Base-by-base conservation (phyloP, 2,113 vertebrate species). In the Pardalotus punctatus region DNA sequence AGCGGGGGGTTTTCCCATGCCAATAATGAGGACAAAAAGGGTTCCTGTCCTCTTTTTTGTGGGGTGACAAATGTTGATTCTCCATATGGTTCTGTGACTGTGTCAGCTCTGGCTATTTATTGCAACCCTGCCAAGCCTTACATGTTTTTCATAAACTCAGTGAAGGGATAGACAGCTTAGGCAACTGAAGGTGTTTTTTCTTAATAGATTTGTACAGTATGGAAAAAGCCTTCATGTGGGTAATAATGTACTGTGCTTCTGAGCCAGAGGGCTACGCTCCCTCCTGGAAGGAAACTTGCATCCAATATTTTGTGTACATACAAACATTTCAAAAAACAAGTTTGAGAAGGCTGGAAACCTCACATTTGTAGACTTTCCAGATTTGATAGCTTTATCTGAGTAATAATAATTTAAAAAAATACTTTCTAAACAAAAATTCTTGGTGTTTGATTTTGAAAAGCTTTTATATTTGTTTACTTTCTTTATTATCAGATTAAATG, bases 1-100 rank as follows among this genome's bases (percentile, higher is more conserved):
- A 81, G 21, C 9, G 31, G 28, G 56, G 33, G 4, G 0, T 0
- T 12, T 50, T 35, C 22, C 54, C 6, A 1, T 62, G 35, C 25
- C 65, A 47, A 0, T 72, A 73, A 69, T 12, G 67, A 77, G 60
- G 50, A 12, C 60, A 78, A 69, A 73, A 27, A 42, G 54, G 43
- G 51, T 8, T 84, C 81, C 81, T 74, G 66, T 70, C 38, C 12
- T 70, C 29, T 0, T 54, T 88, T 85, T 57, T 65, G 5, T 16
- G 7, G 53, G 33, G 20, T 62, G 50, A 33, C 6, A 35, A 43
- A 42, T 54, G 27, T 73, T 5, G 48, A 0, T 78, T 88, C 42
- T 80, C n/a, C 20, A 1, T 72, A 27, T 53, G 43, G n/a, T 79
- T 87, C 7, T 12, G 73, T 71, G 48, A 18, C 47, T 58, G 8